A percentile compares a stretch with the other conserved stretches of the same genome.
These are phyloP conservation scores for Rousettus madagascariensis DNA, from an alignment of 2,797 vertebrate genomes.

Conservation along the genomic window DNA sequence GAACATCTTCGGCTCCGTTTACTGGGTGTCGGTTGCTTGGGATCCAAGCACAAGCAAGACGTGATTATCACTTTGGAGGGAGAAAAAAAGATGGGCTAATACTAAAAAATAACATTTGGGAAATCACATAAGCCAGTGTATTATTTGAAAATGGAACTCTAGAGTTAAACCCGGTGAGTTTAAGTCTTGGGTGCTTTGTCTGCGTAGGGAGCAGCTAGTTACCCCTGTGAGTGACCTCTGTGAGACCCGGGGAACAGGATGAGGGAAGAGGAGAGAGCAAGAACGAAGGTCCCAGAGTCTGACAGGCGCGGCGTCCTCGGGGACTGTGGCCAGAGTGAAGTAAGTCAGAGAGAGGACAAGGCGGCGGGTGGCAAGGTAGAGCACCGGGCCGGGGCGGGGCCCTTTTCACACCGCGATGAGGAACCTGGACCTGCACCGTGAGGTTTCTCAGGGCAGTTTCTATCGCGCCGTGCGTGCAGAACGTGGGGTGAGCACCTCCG, in stretches of 20 bases:
- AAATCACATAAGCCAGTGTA: neutral
- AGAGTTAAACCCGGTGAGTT: neutral
- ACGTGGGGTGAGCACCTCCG: neutral
- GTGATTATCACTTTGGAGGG: neutral
- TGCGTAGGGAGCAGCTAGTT: neutral
- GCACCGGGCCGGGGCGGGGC: rapidly evolving
- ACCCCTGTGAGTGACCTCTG: neutral
- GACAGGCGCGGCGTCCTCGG: neutral
- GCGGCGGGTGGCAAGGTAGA: neutral
- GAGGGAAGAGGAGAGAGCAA: neutral
- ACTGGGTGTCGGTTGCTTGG: neutral
- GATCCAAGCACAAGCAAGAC: neutral
- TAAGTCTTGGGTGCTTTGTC: neutral
- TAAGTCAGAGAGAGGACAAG: neutral
- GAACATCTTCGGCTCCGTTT: neutral
- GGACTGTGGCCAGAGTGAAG: neutral
- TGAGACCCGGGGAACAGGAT: neutral
- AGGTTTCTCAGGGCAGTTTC: neutral
- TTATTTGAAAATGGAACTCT: neutral
- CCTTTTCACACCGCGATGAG: neutral
- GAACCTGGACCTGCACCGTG: neutral
- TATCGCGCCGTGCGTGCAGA: neutral
- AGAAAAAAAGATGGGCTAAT: neutral
- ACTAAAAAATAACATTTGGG: neutral
- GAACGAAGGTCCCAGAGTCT: neutral